A percentile compares a stretch with the other conserved stretches of the same genome.
Evolutionary conservation across 2,888 invertebrate species (phyloP).

Genomic region (Anthoptus insignis): DNA sequence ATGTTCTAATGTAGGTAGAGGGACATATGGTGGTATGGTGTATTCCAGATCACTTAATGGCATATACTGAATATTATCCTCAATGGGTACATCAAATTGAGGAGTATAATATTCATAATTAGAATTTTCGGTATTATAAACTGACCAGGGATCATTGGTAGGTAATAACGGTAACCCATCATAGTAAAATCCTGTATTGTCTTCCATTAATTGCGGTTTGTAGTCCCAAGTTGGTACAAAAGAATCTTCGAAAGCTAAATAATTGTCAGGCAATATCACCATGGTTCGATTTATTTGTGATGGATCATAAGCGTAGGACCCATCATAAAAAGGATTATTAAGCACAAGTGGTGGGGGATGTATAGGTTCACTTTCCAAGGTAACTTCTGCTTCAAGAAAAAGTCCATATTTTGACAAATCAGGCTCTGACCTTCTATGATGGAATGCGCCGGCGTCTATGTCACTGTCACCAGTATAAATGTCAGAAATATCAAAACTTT

Average conservation of each 20-base stretch:
- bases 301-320: constrained; percentile 71
- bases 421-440: constrained; percentile 75
- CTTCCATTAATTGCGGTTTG: constrained; percentile 70
- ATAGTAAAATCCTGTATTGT: constrained; percentile 71
- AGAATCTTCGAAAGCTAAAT: constrained; percentile 84
- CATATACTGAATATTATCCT: constrained; percentile 73
- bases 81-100: constrained; percentile 67
- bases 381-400: constrained; percentile 75
- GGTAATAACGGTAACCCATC: constrained; percentile 76
- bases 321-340: constrained; percentile 84
- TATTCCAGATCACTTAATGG: constrained; percentile 79
- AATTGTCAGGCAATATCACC: constrained; percentile 80
- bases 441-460: constrained; percentile 61
- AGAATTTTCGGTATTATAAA: constrained; percentile 68
- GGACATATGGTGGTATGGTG: constrained; percentile 78
- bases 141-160: constrained; percentile 79
- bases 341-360: constrained; percentile 75
- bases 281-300: constrained; percentile 67
- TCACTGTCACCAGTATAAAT: constrained; percentile 66
- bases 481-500: constrained; percentile 80
- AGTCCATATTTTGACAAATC: constrained; percentile 79
- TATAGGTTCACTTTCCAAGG: constrained; percentile 66
- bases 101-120: constrained; percentile 74
- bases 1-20: constrained; percentile 71
- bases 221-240: constrained; percentile 81